phyloP scores from a whole-genome alignment of 2,797 vertebrate genomes.

The Argentina silus region DNA sequence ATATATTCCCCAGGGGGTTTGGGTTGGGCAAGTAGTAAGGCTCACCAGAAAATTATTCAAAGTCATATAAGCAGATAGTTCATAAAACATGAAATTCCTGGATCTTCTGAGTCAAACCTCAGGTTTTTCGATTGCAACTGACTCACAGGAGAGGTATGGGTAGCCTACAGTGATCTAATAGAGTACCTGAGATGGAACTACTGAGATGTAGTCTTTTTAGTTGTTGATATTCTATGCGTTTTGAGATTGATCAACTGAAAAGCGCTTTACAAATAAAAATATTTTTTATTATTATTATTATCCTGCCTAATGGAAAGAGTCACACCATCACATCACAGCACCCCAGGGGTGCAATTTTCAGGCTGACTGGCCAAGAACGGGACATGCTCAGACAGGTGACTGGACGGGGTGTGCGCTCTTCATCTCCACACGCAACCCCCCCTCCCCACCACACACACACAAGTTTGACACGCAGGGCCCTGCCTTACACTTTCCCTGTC shows the following conservation, averaged over 20 bases:
- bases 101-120: background rate
- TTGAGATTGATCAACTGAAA: no score
- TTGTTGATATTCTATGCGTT: no score
- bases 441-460: background rate
- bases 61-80: background rate
- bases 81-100: background rate
- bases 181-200: slow-evolving; percentile 14
- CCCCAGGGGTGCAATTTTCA: slow-evolving; percentile 50
- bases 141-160: slow-evolving; percentile 33
- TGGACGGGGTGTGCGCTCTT: slow-evolving; percentile 14
- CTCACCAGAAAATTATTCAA: background rate
- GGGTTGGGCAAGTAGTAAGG: background rate
- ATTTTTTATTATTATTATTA: no score
- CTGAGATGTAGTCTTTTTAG: background rate
- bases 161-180: slow-evolving; percentile 23
- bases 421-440: slow-evolving; percentile 29
- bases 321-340: slow-evolving; percentile 32
- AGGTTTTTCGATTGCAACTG: background rate
- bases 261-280: no score
- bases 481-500: background rate
- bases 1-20: background rate
- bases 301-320: slow-evolving; percentile 9
- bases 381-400: slow-evolving; percentile 50
- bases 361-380: slow-evolving; percentile 46
- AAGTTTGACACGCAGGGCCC: background rate